Evolutionary conservation across 2,113 vertebrate genomes (phyloP).

Genomic region (Phalacrocorax pelagicus): DNA sequence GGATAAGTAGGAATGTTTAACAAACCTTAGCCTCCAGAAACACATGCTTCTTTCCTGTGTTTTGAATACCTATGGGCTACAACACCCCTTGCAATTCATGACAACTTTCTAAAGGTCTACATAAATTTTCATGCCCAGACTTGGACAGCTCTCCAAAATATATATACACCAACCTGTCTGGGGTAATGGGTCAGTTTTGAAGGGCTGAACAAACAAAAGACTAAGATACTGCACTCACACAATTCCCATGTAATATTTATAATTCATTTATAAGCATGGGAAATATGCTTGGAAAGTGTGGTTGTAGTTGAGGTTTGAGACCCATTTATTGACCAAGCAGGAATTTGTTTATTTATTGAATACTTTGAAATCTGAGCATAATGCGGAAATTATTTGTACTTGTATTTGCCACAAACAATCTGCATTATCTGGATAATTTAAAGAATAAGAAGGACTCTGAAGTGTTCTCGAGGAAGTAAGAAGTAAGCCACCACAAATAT

Average conservation of each 20-base stretch:
- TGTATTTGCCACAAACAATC: slow-evolving; percentile 74
- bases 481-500: slow-evolving; percentile 61
- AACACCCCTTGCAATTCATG: background rate
- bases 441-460: slow-evolving; percentile 66
- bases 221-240: background rate
- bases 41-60: background rate
- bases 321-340: background rate
- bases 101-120: background rate
- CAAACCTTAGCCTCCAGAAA: background rate
- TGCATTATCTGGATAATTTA: slow-evolving; percentile 35
- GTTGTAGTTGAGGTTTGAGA: background rate
- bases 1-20: background rate
- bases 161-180: background rate
- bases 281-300: background rate
- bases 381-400: slow-evolving; percentile 47
- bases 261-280: background rate
- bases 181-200: background rate
- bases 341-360: slow-evolving; percentile 60
- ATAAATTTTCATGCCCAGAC: background rate
- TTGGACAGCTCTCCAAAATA: background rate
- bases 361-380: slow-evolving; percentile 16
- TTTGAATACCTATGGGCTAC: background rate
- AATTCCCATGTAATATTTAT: background rate
- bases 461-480: background rate
- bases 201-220: background rate